phyloP scores from a whole-genome alignment of 2,797 vertebrate species.

The Tolypeutes matacus region DNA sequence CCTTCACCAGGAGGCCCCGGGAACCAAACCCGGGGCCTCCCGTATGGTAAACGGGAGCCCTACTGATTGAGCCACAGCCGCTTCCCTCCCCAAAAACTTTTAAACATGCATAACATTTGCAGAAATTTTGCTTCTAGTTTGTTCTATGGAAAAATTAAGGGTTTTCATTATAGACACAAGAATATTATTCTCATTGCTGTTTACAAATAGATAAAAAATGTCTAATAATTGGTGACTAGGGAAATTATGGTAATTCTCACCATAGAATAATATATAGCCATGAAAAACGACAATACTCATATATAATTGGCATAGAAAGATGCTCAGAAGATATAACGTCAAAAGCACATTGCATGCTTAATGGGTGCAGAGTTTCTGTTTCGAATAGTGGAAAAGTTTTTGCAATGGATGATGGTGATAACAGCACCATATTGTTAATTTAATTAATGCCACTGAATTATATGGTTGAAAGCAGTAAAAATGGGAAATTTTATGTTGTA shows the following conservation, averaged over 20 bases:
- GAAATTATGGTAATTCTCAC: neutral
- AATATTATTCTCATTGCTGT: neutral
- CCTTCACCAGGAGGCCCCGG: too few species aligned
- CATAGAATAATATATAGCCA: neutral
- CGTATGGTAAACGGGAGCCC: too few species aligned
- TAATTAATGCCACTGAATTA: too few species aligned
- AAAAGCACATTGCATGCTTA: neutral
- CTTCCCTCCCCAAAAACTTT: neutral
- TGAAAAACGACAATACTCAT: constrained; percentile 20
- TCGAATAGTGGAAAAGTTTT: too few species aligned
- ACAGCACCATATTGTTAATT: too few species aligned
- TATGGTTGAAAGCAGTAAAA: too few species aligned
- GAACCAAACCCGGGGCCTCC: too few species aligned
- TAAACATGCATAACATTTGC: neutral
- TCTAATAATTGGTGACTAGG: neutral
- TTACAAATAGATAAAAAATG: neutral
- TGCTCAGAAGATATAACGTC: neutral
- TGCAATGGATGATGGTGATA: too few species aligned
- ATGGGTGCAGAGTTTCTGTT: too few species aligned
- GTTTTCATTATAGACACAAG: neutral
- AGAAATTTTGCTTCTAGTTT: constrained; percentile 22
- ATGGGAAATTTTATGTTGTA: too few species aligned
- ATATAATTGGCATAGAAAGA: neutral
- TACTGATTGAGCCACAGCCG: too few species aligned
- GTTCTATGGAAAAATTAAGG: neutral